Evolutionary conservation across 2,113 vertebrate species (phyloP).

Genomic region (Pica pica): DNA sequence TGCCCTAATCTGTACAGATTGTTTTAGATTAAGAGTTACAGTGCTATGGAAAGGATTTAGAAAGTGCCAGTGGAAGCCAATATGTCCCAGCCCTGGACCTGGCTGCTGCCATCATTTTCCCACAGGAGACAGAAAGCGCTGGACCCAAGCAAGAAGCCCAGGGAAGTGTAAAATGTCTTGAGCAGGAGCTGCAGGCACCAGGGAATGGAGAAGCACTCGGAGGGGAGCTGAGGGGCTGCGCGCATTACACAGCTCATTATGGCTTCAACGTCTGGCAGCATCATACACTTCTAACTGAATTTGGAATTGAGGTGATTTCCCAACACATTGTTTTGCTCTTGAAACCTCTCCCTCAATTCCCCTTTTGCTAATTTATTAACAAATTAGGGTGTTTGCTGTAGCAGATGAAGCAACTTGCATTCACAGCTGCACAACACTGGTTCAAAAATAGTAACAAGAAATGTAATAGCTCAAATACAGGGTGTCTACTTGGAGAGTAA

Average conservation of each 20-base stretch:
- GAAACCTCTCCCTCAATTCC: neutral
- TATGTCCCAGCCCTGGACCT: fast-evolving
- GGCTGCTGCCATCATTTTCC: neutral
- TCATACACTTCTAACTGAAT: neutral
- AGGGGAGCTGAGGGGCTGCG: neutral
- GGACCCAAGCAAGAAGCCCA: neutral
- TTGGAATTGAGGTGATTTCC: neutral
- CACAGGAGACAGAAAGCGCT: neutral
- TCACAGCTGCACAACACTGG: neutral
- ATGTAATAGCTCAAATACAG: neutral
- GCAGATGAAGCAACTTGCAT: neutral
- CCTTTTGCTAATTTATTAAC: neutral
- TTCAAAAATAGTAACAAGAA: neutral
- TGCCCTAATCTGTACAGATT: neutral
- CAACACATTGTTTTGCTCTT: neutral
- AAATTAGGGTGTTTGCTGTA: neutral
- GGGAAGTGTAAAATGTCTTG: neutral
- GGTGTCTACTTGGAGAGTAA: conserved; percentile 10
- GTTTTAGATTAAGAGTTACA: neutral
- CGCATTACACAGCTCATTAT: neutral
- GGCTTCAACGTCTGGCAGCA: neutral
- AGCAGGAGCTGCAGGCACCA: neutral
- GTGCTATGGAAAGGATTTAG: neutral
- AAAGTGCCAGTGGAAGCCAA: neutral
- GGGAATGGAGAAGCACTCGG: neutral